phyloP scores from a whole-genome alignment of 2,113 vertebrate genomes.

The Cyanistes caeruleus region DNA sequence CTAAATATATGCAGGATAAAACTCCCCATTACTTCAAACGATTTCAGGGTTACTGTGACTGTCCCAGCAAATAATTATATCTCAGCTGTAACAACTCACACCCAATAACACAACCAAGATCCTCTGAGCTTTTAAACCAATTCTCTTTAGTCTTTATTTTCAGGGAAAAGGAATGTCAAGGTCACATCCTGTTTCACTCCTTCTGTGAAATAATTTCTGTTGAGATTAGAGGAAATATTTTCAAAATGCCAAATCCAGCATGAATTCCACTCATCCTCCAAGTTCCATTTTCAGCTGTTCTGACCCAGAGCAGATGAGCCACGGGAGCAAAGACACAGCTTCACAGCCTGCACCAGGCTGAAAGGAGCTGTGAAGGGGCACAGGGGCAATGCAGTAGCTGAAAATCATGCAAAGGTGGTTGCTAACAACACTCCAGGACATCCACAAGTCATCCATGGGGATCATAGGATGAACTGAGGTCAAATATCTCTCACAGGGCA shows the following conservation, averaged over 20 bases:
- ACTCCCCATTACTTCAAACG: background rate
- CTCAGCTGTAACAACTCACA: background rate
- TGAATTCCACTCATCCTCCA: background rate
- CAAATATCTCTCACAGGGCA: background rate
- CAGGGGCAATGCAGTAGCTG: background rate
- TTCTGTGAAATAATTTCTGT: background rate
- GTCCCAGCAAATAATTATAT: background rate
- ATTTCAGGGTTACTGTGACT: background rate
- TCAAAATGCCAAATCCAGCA: background rate
- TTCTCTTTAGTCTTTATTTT: background rate
- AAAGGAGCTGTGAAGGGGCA: background rate
- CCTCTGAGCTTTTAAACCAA: background rate
- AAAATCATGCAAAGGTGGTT: background rate
- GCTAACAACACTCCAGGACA: background rate
- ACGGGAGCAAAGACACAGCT: background rate
- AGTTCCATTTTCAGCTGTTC: background rate
- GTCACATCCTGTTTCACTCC: background rate
- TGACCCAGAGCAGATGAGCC: background rate
- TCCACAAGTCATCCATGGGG: background rate
- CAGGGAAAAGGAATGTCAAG: background rate
- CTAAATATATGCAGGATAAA: background rate
- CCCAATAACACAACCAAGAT: background rate
- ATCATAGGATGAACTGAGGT: background rate
- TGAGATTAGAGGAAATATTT: background rate
- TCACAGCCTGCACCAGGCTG: background rate